Conservation (phyloP, 2,797 vertebrate genomes). For the Hydrophis major region DNA sequence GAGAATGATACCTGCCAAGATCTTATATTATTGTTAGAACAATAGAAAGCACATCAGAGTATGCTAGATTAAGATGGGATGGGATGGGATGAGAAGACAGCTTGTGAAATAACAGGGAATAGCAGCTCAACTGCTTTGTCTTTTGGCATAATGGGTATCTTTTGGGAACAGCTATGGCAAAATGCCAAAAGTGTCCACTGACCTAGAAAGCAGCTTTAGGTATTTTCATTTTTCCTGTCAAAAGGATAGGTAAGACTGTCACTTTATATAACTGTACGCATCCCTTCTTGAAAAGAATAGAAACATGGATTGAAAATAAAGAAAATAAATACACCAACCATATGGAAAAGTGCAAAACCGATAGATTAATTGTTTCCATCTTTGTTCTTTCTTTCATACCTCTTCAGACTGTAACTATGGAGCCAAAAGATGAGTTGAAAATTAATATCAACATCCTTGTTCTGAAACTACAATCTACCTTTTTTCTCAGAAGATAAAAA, state of each 20-base stretch:
- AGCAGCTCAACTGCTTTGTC: neutral
- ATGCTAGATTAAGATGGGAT: neutral
- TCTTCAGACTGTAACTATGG: neutral
- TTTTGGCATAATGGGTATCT: neutral
- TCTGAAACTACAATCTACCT: neutral
- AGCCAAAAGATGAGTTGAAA: neutral
- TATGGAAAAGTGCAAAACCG: neutral
- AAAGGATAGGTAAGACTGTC: neutral
- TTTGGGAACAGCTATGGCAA: neutral
- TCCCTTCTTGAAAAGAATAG: neutral
- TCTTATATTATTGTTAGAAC: neutral
- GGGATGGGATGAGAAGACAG: neutral
- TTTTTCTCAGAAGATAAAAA: neutral
- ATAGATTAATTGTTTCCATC: neutral
- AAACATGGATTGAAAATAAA: neutral
- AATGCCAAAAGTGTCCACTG: neutral
- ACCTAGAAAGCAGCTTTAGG: neutral
- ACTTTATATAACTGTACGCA: neutral
- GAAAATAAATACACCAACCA: neutral
- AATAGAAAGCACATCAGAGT: neutral
- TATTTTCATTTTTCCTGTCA: neutral
- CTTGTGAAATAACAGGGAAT: neutral
- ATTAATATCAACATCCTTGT: neutral
- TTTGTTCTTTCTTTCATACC: neutral
- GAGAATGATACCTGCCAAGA: neutral